phyloP scores from a whole-genome alignment of 1,140 invertebrate species.

The Kradibia gibbosae region DNA sequence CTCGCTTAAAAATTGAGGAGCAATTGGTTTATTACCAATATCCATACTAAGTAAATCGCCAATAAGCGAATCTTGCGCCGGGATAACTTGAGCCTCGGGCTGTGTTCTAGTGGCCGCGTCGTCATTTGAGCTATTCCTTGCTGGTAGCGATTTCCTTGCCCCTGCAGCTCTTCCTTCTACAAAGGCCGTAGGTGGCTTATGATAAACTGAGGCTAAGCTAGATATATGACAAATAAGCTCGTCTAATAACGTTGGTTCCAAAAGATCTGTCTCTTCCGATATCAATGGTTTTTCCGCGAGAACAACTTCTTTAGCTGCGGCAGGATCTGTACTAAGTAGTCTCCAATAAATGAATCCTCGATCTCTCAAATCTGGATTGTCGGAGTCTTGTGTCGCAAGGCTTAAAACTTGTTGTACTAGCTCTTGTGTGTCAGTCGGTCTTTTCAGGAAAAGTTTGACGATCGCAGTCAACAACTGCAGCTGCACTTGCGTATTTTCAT shows the following conservation, averaged over 20 bases:
- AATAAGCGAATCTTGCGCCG: slow-evolving; percentile 93
- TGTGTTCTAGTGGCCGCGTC: slow-evolving; percentile 66
- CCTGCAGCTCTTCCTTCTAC: slow-evolving; percentile 90
- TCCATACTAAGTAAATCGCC: slow-evolving; percentile 98
- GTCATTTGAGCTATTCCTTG: slow-evolving; percentile 73
- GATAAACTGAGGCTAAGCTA: slow-evolving; percentile 98
- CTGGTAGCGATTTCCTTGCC: slow-evolving; percentile 79
- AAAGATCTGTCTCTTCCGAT: slow-evolving; percentile 98
- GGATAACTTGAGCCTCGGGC: slow-evolving; percentile 73
- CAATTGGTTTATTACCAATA: slow-evolving; percentile 76
- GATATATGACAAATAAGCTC: slow-evolving; percentile 99
- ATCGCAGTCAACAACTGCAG: slow-evolving; percentile 97
- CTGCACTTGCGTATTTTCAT: slow-evolving; percentile 99
- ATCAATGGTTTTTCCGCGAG: slow-evolving; percentile 99
- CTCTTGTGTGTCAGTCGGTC: slow-evolving; percentile 98
- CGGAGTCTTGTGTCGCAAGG: slow-evolving; percentile 97
- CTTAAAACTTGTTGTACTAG: slow-evolving; percentile 96
- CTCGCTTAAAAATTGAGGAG: slow-evolving; percentile 53
- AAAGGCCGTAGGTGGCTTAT: slow-evolving; percentile 99
- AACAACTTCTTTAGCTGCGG: slow-evolving; percentile 99
- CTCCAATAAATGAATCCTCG: slow-evolving; percentile 99
- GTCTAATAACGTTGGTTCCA: slow-evolving; percentile 97
- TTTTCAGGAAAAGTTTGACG: slow-evolving; percentile 98
- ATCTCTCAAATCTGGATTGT: slow-evolving; percentile 98
- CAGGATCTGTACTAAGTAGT: slow-evolving; percentile 97